These are phyloP conservation scores for Euwallacea fornicatus DNA, from an alignment of 1,140 invertebrate species.

Conservation along the genomic window DNA sequence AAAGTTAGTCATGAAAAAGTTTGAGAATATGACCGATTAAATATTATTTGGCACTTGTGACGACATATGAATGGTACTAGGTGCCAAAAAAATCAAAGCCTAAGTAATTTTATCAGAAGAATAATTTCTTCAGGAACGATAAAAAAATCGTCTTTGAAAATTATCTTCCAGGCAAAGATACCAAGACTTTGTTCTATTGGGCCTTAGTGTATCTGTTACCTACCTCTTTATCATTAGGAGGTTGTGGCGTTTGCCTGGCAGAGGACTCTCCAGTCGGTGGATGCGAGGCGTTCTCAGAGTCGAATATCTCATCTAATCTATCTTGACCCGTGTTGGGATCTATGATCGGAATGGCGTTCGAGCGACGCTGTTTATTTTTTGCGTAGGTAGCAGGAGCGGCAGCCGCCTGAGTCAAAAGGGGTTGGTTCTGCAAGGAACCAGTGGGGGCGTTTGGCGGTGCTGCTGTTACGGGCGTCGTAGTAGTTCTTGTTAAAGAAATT, in stretches of 20 bases:
- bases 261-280: conserved; percentile 51
- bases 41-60: too few relatives aligned
- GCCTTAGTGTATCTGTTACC: not conserved
- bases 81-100: too few relatives aligned
- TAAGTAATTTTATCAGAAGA: too few relatives aligned
- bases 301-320: conserved; percentile 47
- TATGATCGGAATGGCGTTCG: conserved; percentile 47
- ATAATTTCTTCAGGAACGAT: too few relatives aligned
- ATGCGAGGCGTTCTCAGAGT: conserved; percentile 46
- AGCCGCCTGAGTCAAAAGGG: not conserved
- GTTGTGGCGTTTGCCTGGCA: conserved; percentile 52
- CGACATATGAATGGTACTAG: too few relatives aligned
- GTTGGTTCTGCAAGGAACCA: conserved; percentile 30
- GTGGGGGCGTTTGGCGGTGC: conserved; percentile 1
- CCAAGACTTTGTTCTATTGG: too few relatives aligned
- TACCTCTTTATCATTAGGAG: conserved; percentile 44
- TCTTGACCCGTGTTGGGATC: conserved; percentile 50
- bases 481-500: conserved; percentile 9
- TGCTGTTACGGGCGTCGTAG: conserved; percentile 3
- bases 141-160: too few relatives aligned
- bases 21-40: too few relatives aligned
- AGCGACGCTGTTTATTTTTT: conserved; percentile 14
- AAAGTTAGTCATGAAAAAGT: too few relatives aligned
- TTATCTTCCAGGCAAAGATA: too few relatives aligned
- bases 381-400: not conserved